Evolutionary conservation across 1,140 invertebrate species (phyloP).

Genomic region (Caerostris extrusa): DNA sequence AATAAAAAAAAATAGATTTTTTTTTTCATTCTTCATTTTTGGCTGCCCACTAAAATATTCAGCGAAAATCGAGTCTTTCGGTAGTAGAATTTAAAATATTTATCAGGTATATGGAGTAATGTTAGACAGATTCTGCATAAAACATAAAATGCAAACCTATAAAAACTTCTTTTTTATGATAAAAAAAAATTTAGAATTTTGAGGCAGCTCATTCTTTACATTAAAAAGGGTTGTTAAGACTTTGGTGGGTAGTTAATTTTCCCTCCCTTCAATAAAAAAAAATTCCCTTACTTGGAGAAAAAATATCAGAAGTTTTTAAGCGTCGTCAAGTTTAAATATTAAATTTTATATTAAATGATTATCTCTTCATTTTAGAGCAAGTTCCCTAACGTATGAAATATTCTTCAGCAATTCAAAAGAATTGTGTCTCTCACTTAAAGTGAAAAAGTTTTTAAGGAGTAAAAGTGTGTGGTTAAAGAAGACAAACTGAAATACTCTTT

Average conservation of each 20-base stretch:
- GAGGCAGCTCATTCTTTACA: neutral
- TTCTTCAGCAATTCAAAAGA: neutral
- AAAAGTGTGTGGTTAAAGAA: too few relatives aligned
- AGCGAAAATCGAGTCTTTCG: neutral
- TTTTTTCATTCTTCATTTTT: neutral
- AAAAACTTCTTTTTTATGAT: slow-evolving; percentile 51
- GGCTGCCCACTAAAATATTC: slow-evolving; percentile 25
- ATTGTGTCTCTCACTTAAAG: slow-evolving; percentile 4
- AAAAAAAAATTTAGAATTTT: neutral
- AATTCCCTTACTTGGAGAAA: neutral
- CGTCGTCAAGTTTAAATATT: neutral
- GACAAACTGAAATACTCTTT: too few relatives aligned
- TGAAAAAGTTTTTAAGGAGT: too few relatives aligned
- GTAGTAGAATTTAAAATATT: slow-evolving; percentile 40
- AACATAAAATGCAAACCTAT: slow-evolving; percentile 44
- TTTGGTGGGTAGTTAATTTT: neutral
- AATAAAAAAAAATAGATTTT: neutral
- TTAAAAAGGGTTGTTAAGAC: slow-evolving; percentile 12
- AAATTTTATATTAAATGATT: slow-evolving; percentile 39
- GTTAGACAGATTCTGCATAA: slow-evolving; percentile 36
- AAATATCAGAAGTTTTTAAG: slow-evolving; percentile 1
- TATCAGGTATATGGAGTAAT: slow-evolving; percentile 30
- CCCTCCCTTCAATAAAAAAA: neutral
- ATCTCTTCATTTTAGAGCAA: neutral
- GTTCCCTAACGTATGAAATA: neutral